These are phyloP conservation scores for Trichopria drosophilae DNA, from an alignment of 2,888 invertebrate genomes.

Conservation along the genomic window DNA sequence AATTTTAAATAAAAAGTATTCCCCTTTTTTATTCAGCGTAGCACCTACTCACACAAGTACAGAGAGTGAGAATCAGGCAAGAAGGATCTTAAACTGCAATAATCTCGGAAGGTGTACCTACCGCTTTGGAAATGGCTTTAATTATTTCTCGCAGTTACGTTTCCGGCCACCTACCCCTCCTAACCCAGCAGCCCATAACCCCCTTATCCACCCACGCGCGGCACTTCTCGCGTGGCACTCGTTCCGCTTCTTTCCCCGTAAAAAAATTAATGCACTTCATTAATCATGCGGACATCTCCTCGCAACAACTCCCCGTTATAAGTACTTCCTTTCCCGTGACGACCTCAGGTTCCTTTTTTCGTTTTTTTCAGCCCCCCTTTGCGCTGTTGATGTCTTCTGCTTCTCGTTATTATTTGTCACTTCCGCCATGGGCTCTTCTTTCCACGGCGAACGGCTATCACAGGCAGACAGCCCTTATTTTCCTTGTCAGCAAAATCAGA, in stretches of 20 bases:
- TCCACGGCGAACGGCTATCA: constrained; percentile 15
- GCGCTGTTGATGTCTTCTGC: constrained; percentile 34
- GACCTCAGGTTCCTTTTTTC: constrained; percentile 39
- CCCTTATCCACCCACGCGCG: constrained; percentile 23
- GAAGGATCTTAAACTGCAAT: too few species aligned
- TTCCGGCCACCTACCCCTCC: not conserved
- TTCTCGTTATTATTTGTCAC: constrained; percentile 52
- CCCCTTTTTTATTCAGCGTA: too few species aligned
- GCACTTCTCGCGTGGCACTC: not conserved
- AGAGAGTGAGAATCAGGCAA: too few species aligned
- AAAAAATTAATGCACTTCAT: constrained; percentile 50
- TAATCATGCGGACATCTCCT: constrained; percentile 46
- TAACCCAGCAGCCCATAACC: constrained; percentile 25
- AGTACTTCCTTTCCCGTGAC: constrained; percentile 22
- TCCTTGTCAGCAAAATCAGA: too few species aligned
- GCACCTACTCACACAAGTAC: too few species aligned
- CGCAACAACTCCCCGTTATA: constrained; percentile 24
- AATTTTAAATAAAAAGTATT: too few species aligned
- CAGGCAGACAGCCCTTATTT: constrained; percentile 39
- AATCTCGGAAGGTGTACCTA: constrained; percentile 10
- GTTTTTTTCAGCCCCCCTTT: constrained; percentile 47
- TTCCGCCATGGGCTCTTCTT: constrained; percentile 24
- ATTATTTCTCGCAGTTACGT: constrained; percentile 14
- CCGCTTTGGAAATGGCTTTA: constrained; percentile 19
- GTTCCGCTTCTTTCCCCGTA: constrained; percentile 1